These are phyloP conservation scores for Antheraea mylitta DNA, from an alignment of 1,140 invertebrate genomes.

Conservation along the genomic window DNA sequence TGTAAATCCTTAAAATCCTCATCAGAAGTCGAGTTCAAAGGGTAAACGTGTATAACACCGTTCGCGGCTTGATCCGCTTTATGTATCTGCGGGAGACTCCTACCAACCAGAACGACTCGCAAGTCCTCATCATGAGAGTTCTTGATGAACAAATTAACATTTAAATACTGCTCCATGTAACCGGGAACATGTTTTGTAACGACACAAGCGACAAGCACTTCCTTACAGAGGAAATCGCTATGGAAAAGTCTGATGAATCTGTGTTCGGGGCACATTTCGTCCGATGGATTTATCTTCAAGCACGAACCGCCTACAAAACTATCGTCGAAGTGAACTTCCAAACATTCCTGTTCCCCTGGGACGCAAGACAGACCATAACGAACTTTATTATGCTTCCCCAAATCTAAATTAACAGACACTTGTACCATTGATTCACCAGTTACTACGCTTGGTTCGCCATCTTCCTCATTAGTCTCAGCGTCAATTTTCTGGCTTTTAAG, in stretches of 20 bases:
- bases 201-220: slow-evolving; percentile 48
- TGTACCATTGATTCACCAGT: slow-evolving; percentile 32
- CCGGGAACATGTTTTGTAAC: slow-evolving; percentile 49
- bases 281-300: slow-evolving; percentile 48
- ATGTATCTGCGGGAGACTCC: slow-evolving; percentile 16
- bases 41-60: slow-evolving; percentile 27
- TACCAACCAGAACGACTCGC: slow-evolving; percentile 41
- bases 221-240: slow-evolving; percentile 48
- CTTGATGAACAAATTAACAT: slow-evolving; percentile 38
- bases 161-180: slow-evolving; percentile 40
- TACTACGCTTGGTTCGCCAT: background rate
- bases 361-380: slow-evolving; percentile 40
- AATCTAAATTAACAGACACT: slow-evolving; percentile 37
- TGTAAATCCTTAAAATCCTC: slow-evolving; percentile 45
- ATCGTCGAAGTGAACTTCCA: slow-evolving; percentile 53
- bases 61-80: background rate
- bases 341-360: slow-evolving; percentile 43
- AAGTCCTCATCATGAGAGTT: slow-evolving; percentile 13
- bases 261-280: slow-evolving; percentile 35
- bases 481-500: slow-evolving; percentile 4
- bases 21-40: slow-evolving; percentile 21
- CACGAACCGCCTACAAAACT: slow-evolving; percentile 62
- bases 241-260: slow-evolving; percentile 47
- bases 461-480: slow-evolving; percentile 3
- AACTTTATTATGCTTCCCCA: slow-evolving; percentile 27